A percentile compares a stretch with the other conserved stretches of the same genome.
phyloP scores from a whole-genome alignment of 2,888 invertebrate genomes.

The Philaethria dido region DNA sequence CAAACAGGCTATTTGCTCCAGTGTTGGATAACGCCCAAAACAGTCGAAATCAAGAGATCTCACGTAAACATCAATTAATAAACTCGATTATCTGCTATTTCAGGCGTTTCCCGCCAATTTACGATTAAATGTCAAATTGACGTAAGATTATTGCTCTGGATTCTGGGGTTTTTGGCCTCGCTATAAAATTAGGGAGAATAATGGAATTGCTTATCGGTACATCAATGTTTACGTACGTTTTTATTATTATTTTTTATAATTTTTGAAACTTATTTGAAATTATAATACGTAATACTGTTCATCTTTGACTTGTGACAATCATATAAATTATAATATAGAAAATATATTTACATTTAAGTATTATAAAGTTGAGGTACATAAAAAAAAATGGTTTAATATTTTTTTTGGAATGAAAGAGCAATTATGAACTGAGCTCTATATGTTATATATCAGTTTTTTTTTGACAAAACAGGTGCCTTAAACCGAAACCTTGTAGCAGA shows the following conservation, averaged over 20 bases:
- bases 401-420: not conserved
- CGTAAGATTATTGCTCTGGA: slow-evolving; percentile 26
- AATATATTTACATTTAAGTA: no score
- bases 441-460: not conserved
- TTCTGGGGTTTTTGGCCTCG: slow-evolving; percentile 31
- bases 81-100: slow-evolving; percentile 45
- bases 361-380: no score
- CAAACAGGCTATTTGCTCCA: slow-evolving; percentile 24
- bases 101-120: slow-evolving; percentile 40
- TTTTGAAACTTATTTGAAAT: not conserved
- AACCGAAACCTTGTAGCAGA: slow-evolving; percentile 10
- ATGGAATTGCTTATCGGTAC: slow-evolving; percentile 11
- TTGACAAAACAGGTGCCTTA: not conserved
- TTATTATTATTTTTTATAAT: not conserved
- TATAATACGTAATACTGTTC: not conserved
- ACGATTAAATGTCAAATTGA: slow-evolving; percentile 27
- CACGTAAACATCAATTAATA: slow-evolving; percentile 50
- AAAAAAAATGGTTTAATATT: no score
- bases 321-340: no score
- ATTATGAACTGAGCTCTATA: not conserved
- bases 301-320: not conserved
- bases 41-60: slow-evolving; percentile 34
- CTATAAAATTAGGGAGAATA: slow-evolving; percentile 17
- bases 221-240: not conserved
- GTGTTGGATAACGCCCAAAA: slow-evolving; percentile 46